Evolutionary conservation across 2,113 vertebrate genomes (phyloP).

Genomic region (Ictalurus punctatus): DNA sequence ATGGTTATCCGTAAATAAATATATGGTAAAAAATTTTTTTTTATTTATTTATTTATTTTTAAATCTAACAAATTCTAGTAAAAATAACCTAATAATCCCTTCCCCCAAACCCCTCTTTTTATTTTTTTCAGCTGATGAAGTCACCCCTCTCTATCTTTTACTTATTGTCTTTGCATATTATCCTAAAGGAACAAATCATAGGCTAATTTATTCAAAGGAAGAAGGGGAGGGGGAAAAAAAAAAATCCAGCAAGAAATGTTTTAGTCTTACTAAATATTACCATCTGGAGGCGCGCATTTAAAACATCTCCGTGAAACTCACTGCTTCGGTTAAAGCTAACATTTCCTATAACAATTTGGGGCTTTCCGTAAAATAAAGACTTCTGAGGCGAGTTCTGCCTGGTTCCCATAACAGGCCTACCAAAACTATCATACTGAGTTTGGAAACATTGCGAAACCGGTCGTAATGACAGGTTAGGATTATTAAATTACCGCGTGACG

Average conservation of each 20-base stretch:
- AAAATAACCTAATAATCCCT: neutral
- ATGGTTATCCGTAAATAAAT: neutral
- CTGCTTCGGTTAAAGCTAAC: slow-evolving; percentile 65
- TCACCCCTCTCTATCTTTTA: neutral
- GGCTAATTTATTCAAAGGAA: slow-evolving; percentile 42
- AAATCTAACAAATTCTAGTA: too few species aligned
- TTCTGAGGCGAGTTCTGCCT: slow-evolving; percentile 65
- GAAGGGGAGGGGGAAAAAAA: neutral
- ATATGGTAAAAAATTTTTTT: too few species aligned
- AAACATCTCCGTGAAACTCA: slow-evolving; percentile 61
- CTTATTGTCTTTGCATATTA: neutral
- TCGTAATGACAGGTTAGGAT: slow-evolving; percentile 78
- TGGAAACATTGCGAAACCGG: slow-evolving; percentile 58
- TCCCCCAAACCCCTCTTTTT: neutral
- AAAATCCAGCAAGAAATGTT: slow-evolving; percentile 67
- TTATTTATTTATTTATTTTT: too few species aligned
- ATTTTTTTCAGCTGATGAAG: neutral
- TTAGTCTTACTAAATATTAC: slow-evolving; percentile 65
- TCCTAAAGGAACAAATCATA: slow-evolving; percentile 4
- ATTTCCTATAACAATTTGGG: slow-evolving; percentile 74
- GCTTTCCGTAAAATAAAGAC: slow-evolving; percentile 64
- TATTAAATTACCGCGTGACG: slow-evolving; percentile 80
- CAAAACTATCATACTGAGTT: slow-evolving; percentile 69
- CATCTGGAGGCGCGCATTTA: slow-evolving; percentile 64
- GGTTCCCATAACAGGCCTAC: slow-evolving; percentile 69